A percentile compares a stretch with the other conserved stretches of the same genome.
phyloP scores from a whole-genome alignment of 1,140 invertebrate species.

The Pogonomyrmex barbatus region DNA sequence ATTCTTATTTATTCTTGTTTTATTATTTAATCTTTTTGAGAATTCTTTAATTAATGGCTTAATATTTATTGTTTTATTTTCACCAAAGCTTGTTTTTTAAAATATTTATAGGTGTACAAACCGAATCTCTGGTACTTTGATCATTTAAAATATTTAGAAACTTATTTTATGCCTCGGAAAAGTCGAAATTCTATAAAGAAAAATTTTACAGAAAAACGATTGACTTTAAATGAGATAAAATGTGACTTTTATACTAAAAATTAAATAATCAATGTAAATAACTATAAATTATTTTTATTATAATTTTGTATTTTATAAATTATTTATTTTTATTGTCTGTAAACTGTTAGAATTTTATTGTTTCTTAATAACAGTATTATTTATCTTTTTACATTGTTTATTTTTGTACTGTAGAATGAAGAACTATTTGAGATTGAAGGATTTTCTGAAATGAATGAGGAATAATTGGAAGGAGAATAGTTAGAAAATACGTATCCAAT shows the following conservation, averaged over 20 bases:
- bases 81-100: neutral
- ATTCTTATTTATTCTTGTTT: no score
- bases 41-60: neutral
- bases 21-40: neutral
- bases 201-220: constrained; percentile 1
- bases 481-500: no score
- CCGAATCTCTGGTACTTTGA: constrained; percentile 13
- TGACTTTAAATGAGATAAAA: constrained; percentile 19
- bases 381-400: no score
- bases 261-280: neutral
- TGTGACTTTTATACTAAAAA: neutral
- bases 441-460: neutral
- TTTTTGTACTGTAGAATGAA: no score
- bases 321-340: neutral
- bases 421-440: neutral
- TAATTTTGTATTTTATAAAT: neutral
- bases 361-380: no score
- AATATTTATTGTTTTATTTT: neutral
- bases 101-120: constrained; percentile 30
- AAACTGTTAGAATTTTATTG: no score
- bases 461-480: neutral
- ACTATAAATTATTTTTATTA: neutral
- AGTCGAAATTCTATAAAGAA: constrained; percentile 13
- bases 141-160: constrained; percentile 20
- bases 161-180: constrained; percentile 9